A percentile compares a stretch with the other conserved stretches of the same genome.
Evolutionary conservation across 1,140 invertebrate species (phyloP).

Genomic region (Pentalonia nigronervosa): DNA sequence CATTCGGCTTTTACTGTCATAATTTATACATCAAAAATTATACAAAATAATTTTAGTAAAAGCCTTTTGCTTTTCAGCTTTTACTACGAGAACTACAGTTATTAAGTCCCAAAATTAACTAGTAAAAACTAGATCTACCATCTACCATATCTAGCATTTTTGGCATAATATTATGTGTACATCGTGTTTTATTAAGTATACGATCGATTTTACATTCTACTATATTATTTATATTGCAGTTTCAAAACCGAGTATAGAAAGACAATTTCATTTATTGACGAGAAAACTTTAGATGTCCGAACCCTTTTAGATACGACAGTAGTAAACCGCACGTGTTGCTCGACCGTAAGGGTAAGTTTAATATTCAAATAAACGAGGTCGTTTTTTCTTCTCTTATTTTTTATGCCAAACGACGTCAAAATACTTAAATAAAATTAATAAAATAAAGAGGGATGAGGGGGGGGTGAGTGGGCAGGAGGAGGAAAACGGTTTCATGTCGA

Average conservation of each 20-base stretch:
- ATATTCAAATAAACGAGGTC: conserved; percentile 55
- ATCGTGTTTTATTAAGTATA: not conserved
- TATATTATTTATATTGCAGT: not conserved
- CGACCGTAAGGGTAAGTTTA: conserved; percentile 50
- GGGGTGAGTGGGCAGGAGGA: not conserved
- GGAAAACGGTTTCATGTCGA: conserved; percentile 51
- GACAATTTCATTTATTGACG: conserved; percentile 32
- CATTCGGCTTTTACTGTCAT: not conserved
- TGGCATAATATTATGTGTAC: not conserved
- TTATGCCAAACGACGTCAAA: conserved; percentile 38
- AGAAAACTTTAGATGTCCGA: conserved; percentile 12
- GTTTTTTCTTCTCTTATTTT: conserved; percentile 29
- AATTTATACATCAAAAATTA: not conserved
- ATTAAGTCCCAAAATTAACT: not conserved
- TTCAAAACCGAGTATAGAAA: not conserved
- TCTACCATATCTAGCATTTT: too few species aligned
- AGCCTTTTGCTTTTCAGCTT: not conserved
- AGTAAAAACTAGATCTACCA: not conserved
- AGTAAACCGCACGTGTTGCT: conserved; percentile 57
- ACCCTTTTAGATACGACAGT: conserved; percentile 37
- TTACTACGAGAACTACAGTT: not conserved
- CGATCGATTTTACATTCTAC: not conserved
- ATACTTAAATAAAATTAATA: conserved; percentile 57
- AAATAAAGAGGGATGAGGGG: not conserved
- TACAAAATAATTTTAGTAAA: not conserved